Evolutionary conservation across 2,888 invertebrate species (phyloP).

Genomic region (Fabriciana adippe): DNA sequence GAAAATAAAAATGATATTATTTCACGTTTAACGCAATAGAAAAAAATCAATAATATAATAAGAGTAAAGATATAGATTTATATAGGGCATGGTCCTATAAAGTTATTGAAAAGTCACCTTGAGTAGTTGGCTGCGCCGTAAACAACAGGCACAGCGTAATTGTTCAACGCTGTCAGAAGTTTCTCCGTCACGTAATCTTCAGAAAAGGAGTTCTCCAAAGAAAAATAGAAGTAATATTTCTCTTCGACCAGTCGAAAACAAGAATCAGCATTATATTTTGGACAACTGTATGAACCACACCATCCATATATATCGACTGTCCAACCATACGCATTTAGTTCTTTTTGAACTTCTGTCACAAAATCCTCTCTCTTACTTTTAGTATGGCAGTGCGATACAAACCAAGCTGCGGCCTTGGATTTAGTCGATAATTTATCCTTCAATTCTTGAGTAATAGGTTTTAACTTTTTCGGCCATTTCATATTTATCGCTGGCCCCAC

Average conservation of each 20-base stretch:
- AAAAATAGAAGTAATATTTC: constrained; percentile 62
- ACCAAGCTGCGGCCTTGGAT: constrained; percentile 58
- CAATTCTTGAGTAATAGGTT: constrained; percentile 47
- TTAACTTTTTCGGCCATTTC: constrained; percentile 60
- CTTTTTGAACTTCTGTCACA: constrained; percentile 44
- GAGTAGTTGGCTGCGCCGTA: constrained; percentile 81
- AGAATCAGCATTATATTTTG: constrained; percentile 40
- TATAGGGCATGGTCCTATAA: not conserved
- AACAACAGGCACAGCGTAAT: constrained; percentile 85
- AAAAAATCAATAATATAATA: too few species aligned
- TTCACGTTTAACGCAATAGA: too few species aligned
- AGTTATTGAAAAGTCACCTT: constrained; percentile 44
- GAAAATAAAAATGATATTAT: too few species aligned
- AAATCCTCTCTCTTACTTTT: constrained; percentile 47
- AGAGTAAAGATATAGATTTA: too few species aligned
- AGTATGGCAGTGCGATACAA: constrained; percentile 56
- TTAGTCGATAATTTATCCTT: constrained; percentile 50
- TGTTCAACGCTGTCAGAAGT: constrained; percentile 53
- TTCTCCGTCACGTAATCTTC: constrained; percentile 65
- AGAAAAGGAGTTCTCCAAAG: constrained; percentile 62
- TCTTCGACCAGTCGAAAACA: constrained; percentile 51
- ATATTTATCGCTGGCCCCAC: constrained; percentile 60
- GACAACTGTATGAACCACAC: constrained; percentile 53
- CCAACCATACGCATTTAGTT: constrained; percentile 47
- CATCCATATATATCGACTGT: constrained; percentile 54